Base-by-base conservation (phyloP, 2,113 vertebrate species). In the Salminus brasiliensis region DNA sequence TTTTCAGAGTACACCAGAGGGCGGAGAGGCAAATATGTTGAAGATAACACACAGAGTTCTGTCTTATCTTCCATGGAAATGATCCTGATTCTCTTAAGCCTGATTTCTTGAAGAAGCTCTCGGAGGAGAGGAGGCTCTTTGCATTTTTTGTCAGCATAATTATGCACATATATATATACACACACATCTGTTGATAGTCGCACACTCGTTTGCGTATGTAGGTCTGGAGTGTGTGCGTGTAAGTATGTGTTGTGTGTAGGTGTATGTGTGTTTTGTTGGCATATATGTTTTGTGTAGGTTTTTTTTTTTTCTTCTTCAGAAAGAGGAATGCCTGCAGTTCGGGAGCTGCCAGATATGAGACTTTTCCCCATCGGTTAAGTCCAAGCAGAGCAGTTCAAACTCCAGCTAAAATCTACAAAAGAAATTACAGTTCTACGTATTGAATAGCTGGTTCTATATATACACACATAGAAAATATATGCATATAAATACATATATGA, bases 381-480 rank as follows among this genome's bases (percentile, higher is more conserved):
- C 82, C 93, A 92, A 93, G 93, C 93, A 94, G 94, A 96, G 93
- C 95, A 94, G 93, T 94, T 94, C 92, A 95, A 96, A 95, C 94
- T 97, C 94, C 94, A 88, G 95, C 95, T 97, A 97, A 96, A 97
- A 92, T 95, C 96, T 97, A 97, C 95, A 95, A 96, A 96, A 89
- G n/a, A 91, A 96, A 94, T 93, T 94, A 98, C 96, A 97, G 93
- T 96, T 97, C 95, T 96, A 96, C 94, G 87, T 92, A 94, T 94
- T 95, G 94, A 95, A 96, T 95, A 96, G 96, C 95, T 94, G 88
- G 87, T 67, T 92, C 89, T 92, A 93, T 93, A 88, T 86, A 90
- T 90, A 93, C 92, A 94, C 91, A 93, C 90, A 91, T 92, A 91
- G 90, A 91, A 93, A 93, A 93, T 93, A 93, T 93, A 91, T 91